Percentiles rank a stretch among this genome's conserved stretches.
Evolutionary conservation across 1,140 invertebrate species (phyloP).

Genomic region (Eueides isabella): DNA sequence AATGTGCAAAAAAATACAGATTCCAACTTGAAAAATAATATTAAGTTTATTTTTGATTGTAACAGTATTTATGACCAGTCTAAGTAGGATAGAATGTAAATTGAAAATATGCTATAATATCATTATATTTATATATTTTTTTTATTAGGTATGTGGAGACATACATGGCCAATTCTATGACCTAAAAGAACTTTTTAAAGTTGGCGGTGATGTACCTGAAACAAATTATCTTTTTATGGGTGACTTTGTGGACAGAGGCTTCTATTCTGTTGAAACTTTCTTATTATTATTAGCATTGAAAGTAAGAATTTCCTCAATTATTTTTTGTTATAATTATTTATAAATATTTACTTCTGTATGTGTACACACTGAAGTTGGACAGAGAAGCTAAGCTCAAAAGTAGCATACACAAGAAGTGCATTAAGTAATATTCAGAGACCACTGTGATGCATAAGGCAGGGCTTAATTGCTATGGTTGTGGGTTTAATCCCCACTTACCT

Average conservation of each 20-base stretch:
- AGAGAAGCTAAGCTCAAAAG: no score
- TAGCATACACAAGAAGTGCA: no score
- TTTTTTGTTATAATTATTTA: not conserved
- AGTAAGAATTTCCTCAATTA: slow-evolving; percentile 82
- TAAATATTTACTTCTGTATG: not conserved
- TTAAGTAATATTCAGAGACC: no score
- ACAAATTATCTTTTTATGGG: slow-evolving; percentile 99
- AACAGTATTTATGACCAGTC: no score
- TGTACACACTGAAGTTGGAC: no score
- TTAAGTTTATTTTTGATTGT: no score
- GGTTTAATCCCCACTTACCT: no score
- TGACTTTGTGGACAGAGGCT: slow-evolving; percentile 99
- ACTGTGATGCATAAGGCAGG: no score
- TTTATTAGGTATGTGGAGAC: slow-evolving; percentile 97
- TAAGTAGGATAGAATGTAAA: no score
- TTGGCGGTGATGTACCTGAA: slow-evolving; percentile 98
- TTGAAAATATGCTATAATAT: not conserved
- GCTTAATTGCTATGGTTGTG: no score
- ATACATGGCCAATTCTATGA: slow-evolving; percentile 99
- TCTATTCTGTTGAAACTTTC: slow-evolving; percentile 99
- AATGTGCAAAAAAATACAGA: no score
- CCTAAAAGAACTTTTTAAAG: slow-evolving; percentile 98
- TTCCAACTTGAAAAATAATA: no score
- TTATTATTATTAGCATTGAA: slow-evolving; percentile 97
- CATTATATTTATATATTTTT: not conserved